Evolutionary conservation across 2,888 invertebrate species (phyloP).

Genomic region (Plagiodera versicolora): DNA sequence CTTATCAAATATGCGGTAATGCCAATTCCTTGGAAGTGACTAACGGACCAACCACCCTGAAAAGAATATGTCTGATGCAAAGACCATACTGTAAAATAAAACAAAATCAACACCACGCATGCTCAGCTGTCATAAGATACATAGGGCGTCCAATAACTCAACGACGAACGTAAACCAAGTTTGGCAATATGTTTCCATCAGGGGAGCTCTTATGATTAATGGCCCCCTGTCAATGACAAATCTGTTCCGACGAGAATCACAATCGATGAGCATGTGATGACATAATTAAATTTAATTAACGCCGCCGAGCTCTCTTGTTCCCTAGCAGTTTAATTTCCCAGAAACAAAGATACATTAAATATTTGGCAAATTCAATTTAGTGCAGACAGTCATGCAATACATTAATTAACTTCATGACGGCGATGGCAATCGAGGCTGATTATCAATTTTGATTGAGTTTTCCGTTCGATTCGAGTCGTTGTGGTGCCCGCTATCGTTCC

Average conservation of each 20-base stretch:
- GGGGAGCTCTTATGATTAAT: not conserved
- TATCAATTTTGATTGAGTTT: slow-evolving; percentile 13
- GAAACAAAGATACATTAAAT: slow-evolving; percentile 21
- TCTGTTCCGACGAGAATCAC: slow-evolving; percentile 2
- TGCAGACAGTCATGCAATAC: slow-evolving; percentile 7
- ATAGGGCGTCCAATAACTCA: no score
- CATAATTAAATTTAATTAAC: slow-evolving; percentile 14
- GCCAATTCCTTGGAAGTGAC: no score
- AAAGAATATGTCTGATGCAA: no score
- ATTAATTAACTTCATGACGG: slow-evolving; percentile 22
- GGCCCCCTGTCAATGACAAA: not conserved
- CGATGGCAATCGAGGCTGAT: slow-evolving; percentile 13
- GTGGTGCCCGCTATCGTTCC: not conserved
- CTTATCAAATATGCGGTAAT: no score
- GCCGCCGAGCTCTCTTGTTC: slow-evolving; percentile 8
- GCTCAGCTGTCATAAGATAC: no score
- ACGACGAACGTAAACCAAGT: not conserved
- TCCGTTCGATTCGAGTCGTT: not conserved
- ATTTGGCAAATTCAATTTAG: slow-evolving; percentile 15
- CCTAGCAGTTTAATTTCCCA: slow-evolving; percentile 13
- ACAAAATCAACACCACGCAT: no score
- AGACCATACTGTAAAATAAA: no score
- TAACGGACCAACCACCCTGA: no score
- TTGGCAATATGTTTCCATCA: not conserved
- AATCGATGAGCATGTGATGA: slow-evolving; percentile 10